Evolutionary conservation across 2,888 invertebrate species (phyloP), one percentile per base, ranked within the genome.

Genomic region (Taphrorychus bicolor): DNA sequence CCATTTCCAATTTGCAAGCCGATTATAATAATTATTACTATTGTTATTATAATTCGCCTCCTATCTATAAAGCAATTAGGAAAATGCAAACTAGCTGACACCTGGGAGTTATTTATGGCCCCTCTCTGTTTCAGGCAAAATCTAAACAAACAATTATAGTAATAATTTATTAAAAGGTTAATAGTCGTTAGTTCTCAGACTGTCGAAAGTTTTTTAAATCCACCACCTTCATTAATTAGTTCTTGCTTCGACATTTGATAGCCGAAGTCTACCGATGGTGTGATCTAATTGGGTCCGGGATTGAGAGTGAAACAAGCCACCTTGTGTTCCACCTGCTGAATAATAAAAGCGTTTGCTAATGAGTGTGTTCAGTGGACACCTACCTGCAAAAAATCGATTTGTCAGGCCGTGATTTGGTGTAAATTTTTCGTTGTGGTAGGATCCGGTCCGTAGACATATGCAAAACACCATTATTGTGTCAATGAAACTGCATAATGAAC

Each of bases 321-420:
- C 59, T 59, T 59, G 59, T 24, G 14, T 49, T 24, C 45, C 63
- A 63, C 63, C 63, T 63, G 63, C 32, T 63, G 22, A 21, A 57
- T 51, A n/a, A n/a, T n/a, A n/a, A n/a, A n/a, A n/a, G n/a, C 57
- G 57, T 57, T 63, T 63, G 63, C 40, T 54, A 57, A 63, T 63
- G 57, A 45, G 14, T 49, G n/a, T n/a, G 49, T 49, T 51, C 23
- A 59, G 59, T 59, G 51, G 59, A 51, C 49, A 63, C 63, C 63
- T 45, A 63, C 63, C 45, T 45, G 45, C 45, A 17, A 45, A 45
- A 45, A 32, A 32, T 32, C 32, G 3, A 32, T 2, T n/a, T 32
- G 32, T 32, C 32, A 32, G 32, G 7, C 32, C 32, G 32, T 32
- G 32, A 32, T 9, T 32, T 32, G 7, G 9, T 32, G 32, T 32